Conservation (phyloP, 2,113 vertebrate species). For the Castor canadensis region DNA sequence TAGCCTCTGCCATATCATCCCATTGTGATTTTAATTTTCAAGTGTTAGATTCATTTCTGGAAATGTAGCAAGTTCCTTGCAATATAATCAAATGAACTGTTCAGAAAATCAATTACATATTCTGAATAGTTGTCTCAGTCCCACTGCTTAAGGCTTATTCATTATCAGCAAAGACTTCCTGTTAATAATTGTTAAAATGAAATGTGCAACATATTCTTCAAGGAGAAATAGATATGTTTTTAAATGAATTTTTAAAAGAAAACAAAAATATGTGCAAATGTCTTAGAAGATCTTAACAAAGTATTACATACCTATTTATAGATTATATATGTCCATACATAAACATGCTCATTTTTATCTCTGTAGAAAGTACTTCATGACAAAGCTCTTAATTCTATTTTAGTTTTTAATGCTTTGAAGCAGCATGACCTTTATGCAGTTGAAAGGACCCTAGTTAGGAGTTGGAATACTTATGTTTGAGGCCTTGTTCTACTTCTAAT, state of each 20-base stretch:
- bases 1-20: not conserved
- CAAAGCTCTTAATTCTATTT: not conserved
- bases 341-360: not conserved
- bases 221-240: not conserved
- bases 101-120: conserved; percentile 44
- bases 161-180: not conserved
- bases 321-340: not conserved
- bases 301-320: not conserved
- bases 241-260: not conserved
- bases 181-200: not conserved
- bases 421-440: conserved; percentile 57
- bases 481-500: conserved; percentile 69
- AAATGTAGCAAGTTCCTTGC: conserved; percentile 16
- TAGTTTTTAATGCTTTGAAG: not conserved
- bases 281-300: too few species aligned
- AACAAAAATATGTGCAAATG: not conserved
- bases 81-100: not conserved
- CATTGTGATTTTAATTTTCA: conserved; percentile 44
- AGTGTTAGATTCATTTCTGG: conserved; percentile 29
- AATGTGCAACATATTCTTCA: not conserved
- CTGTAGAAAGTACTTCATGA: not conserved
- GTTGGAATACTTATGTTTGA: conserved; percentile 42
- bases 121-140: not conserved
- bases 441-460: conserved; percentile 42
- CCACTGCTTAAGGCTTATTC: not conserved